Percentiles rank a stretch among this genome's conserved stretches.
These are phyloP conservation scores for Bothrops alternatus DNA, from an alignment of 2,797 vertebrate species.

Conservation along the genomic window DNA sequence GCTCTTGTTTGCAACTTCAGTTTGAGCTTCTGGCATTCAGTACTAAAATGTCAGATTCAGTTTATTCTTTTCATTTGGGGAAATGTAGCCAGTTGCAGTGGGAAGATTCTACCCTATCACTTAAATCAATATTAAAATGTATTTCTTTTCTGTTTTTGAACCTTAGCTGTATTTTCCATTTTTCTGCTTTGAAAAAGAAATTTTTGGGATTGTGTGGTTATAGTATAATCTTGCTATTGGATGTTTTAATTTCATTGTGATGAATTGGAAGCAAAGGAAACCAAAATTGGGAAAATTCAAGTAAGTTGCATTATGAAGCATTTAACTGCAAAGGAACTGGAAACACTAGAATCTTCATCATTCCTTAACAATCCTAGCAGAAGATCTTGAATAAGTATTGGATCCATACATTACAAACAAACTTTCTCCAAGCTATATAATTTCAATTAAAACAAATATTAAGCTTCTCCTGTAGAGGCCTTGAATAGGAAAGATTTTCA, in stretches of 20 bases:
- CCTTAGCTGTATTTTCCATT: constrained; percentile 43
- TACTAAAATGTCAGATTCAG: constrained; percentile 53
- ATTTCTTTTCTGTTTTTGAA: constrained; percentile 58
- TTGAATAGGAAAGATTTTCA: constrained; percentile 43
- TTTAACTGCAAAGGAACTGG: constrained; percentile 2
- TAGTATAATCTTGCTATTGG: constrained; percentile 41
- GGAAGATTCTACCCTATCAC: constrained; percentile 50
- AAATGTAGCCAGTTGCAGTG: constrained; percentile 61
- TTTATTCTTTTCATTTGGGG: constrained; percentile 57
- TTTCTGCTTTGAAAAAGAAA: constrained; percentile 42
- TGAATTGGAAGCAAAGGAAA: constrained; percentile 48
- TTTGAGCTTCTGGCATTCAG: constrained; percentile 57
- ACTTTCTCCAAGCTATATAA: background rate
- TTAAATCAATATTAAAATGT: constrained; percentile 47
- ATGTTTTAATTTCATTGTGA: constrained; percentile 31
- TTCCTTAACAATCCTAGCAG: constrained; percentile 20
- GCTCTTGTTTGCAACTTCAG: constrained; percentile 58
- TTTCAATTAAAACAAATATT: background rate
- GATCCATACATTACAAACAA: background rate
- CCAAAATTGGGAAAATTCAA: background rate
- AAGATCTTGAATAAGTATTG: background rate
- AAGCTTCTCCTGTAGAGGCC: background rate
- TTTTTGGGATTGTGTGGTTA: constrained; percentile 17
- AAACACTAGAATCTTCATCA: constrained; percentile 25
- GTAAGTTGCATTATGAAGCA: background rate